Evolutionary conservation across 1,140 invertebrate species (phyloP).

Genomic region (Anthonomus grandis): DNA sequence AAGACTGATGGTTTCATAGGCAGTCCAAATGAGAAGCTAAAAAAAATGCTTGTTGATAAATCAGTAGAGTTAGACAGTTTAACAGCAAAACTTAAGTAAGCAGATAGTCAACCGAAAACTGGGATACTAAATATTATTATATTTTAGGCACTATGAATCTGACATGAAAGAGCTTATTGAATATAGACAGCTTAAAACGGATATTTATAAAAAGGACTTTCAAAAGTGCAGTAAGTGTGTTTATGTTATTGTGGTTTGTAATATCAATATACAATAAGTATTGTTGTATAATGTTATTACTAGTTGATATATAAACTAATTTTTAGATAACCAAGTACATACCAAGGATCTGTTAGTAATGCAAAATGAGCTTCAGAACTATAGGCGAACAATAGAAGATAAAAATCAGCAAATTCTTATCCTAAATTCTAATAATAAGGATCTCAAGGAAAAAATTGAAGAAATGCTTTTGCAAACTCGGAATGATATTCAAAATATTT

Average conservation of each 20-base stretch:
- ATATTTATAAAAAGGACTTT: conserved; percentile 27
- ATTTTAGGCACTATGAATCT: conserved; percentile 34
- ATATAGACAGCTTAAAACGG: conserved; percentile 33
- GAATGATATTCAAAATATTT: conserved; percentile 36
- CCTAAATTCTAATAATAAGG: conserved; percentile 32
- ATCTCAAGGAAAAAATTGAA: conserved; percentile 38
- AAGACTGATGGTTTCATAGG: background rate
- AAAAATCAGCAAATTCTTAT: conserved; percentile 33
- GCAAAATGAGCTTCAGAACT: conserved; percentile 36
- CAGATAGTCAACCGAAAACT: background rate
- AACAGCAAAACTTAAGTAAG: conserved; percentile 33
- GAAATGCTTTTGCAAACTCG: conserved; percentile 36
- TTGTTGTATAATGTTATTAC: too few species aligned
- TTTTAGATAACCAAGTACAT: conserved; percentile 35
- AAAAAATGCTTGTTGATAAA: conserved; percentile 38
- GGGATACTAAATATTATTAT: conserved; percentile 3
- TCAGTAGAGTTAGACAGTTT: conserved; percentile 33
- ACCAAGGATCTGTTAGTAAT: conserved; percentile 31
- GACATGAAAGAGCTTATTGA: conserved; percentile 35
- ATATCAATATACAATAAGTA: conserved; percentile 3
- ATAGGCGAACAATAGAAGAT: conserved; percentile 31
- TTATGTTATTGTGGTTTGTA: background rate
- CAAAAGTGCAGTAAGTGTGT: conserved; percentile 28
- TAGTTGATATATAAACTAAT: too few species aligned
- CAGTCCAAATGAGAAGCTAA: conserved; percentile 31